Evolutionary conservation across 2,888 invertebrate genomes (phyloP).

Genomic region (Nephrotoma guestfalica): DNA sequence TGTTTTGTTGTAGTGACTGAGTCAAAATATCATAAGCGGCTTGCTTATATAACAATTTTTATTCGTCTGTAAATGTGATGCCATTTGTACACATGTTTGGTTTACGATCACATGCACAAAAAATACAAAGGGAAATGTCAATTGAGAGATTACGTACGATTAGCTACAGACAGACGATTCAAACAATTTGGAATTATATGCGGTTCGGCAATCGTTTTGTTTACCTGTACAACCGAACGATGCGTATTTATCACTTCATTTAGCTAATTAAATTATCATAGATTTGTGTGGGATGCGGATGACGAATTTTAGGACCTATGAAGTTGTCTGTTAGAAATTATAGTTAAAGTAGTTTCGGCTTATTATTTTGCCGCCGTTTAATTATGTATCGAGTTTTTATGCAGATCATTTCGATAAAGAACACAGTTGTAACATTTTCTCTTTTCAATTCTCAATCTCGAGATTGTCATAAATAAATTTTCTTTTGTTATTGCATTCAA

Average conservation of each 20-base stretch:
- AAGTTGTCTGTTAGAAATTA: no score
- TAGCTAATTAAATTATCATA: neutral
- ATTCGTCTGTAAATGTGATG: neutral
- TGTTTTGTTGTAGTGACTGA: neutral
- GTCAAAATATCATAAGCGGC: neutral
- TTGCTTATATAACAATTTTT: neutral
- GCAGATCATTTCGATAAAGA: no score
- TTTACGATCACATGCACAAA: neutral
- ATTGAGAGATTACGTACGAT: neutral
- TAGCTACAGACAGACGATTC: neutral
- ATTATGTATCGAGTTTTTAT: no score
- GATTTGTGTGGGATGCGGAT: neutral
- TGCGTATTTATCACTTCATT: neutral
- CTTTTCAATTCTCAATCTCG: no score
- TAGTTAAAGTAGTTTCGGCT: no score
- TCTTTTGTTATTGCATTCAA: no score
- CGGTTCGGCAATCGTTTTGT: neutral
- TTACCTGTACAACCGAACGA: neutral
- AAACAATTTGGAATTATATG: neutral
- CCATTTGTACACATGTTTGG: neutral
- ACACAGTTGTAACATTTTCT: no score
- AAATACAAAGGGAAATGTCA: neutral
- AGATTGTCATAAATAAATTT: no score
- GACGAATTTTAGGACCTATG: neutral
- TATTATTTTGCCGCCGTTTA: no score